Evolutionary conservation across 2,888 invertebrate species (phyloP).

Genomic region (Phortica magna): DNA sequence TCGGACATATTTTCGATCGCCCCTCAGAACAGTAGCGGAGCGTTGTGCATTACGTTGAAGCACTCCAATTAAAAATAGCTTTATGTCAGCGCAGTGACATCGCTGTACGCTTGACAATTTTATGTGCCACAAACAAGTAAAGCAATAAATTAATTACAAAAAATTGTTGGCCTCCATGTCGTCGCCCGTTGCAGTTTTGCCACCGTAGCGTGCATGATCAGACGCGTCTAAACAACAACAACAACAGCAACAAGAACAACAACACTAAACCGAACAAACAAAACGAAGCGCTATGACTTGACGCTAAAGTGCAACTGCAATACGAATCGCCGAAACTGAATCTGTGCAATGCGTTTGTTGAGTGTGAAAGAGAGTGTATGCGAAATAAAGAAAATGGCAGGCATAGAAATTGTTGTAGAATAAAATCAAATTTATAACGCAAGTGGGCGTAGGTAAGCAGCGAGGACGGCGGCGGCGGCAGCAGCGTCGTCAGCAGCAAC

Average conservation of each 20-base stretch:
- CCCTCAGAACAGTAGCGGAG: too few relatives aligned
- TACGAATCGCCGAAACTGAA: not conserved
- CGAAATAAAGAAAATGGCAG: conserved; percentile 9
- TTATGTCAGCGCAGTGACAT: conserved; percentile 32
- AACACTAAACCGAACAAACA: not conserved
- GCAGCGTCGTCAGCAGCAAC: not conserved
- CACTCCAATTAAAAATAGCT: conserved; percentile 33
- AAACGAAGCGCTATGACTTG: not conserved
- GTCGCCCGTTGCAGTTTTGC: not conserved
- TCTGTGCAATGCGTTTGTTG: not conserved
- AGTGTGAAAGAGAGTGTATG: conserved; percentile 3
- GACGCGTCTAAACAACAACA: not conserved
- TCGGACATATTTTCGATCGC: too few relatives aligned
- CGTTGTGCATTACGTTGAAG: too few relatives aligned
- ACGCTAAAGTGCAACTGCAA: not conserved
- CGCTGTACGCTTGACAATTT: conserved; percentile 27
- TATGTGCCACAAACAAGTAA: conserved; percentile 33
- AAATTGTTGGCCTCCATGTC: conserved; percentile 43
- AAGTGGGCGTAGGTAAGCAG: conserved; percentile 20
- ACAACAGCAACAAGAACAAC: not conserved
- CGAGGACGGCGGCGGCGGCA: not conserved
- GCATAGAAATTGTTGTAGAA: conserved; percentile 15
- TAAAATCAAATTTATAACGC: conserved; percentile 32
- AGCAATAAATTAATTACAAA: conserved; percentile 70
- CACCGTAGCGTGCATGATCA: not conserved